These are phyloP conservation scores for Copidosoma floridanum DNA, from an alignment of 1,140 invertebrate genomes.

Conservation along the genomic window DNA sequence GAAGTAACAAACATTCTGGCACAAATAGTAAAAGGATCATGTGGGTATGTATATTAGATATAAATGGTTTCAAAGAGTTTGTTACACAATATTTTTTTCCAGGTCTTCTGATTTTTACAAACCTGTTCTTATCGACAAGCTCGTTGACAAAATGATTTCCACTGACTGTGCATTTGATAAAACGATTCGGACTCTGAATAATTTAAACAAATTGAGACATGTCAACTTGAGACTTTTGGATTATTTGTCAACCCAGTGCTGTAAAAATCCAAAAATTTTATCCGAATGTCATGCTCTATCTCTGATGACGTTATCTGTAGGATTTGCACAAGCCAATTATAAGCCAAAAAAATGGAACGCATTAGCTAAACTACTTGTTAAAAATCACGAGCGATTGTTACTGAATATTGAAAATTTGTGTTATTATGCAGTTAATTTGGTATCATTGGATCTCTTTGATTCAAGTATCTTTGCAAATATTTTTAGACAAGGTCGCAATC, in stretches of 20 bases:
- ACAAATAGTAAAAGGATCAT: background rate
- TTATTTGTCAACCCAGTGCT: background rate
- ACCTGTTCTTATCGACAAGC: conserved; percentile 57
- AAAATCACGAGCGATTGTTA: conserved; percentile 39
- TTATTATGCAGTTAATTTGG: conserved; percentile 56
- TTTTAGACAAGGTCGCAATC: conserved; percentile 48
- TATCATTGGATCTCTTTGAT: conserved; percentile 58
- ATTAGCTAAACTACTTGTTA: conserved; percentile 47
- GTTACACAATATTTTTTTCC: conserved; percentile 17
- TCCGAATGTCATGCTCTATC: conserved; percentile 18
- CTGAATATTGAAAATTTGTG: conserved; percentile 17
- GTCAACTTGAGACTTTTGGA: conserved; percentile 11
- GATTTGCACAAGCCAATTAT: conserved; percentile 59
- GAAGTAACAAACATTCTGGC: background rate
- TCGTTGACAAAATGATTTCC: conserved; percentile 37
- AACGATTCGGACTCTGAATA: background rate
- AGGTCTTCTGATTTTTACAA: conserved; percentile 59
- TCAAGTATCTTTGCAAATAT: conserved; percentile 54
- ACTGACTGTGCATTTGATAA: background rate
- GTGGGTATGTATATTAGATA: no score
- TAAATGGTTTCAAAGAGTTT: no score
- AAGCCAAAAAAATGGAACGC: conserved; percentile 59
- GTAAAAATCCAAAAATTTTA: conserved; percentile 4
- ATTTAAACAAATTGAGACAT: conserved; percentile 3
- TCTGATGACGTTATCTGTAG: conserved; percentile 56